Base-by-base conservation (phyloP, 2,888 invertebrate genomes). In the Pseudanteris insignis region DNA sequence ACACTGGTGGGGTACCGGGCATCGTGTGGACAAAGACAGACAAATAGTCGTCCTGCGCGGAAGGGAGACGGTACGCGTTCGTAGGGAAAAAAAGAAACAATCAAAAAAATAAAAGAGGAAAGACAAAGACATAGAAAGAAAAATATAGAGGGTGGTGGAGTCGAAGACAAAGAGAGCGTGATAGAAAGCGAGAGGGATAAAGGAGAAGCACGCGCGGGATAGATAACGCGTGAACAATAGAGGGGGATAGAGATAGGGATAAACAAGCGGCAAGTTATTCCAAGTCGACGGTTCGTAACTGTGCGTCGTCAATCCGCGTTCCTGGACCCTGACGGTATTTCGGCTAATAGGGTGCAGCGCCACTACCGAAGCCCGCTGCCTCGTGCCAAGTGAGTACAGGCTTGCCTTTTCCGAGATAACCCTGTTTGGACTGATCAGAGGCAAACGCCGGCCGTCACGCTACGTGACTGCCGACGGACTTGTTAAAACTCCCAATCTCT, bases 211-310 rank as follows among this genome's bases (percentile, higher is more conserved):
- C 25, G 26, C 8, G 26, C 26, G 26, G 6, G 4, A 26, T 7
- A 9, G 26, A 26, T 3, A 26, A n/a, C 8, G 26, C 2, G n/a
- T 3, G 38, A 10, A 24, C 11, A 12, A 21, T 6, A 25, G 38
- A 38, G 34, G 14, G 40, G 24, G 34, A 46, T 21, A 46, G 44
- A 40, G 34, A 55, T 40, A 46, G 46, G 32, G 46, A 55, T 55
- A 55, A 55, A 55, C 54, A 55, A 55, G 54, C 54, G 46, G 38
- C 54, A 46, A 55, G 54, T 46, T 55, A 55, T 47, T 40, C 28
- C 46, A 40, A 47, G 43, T 36, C 37, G 53, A 53, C 53, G 54
- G 21, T 33, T 40, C 46, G 54, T 30, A n/a, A 46, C 40, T 55
- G 54, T 55, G 54, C 46, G 30, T 54, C 38, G 54, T 30, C 36